These are phyloP conservation scores for Scylla paramamosain DNA, from an alignment of 1,140 invertebrate species.

Conservation along the genomic window DNA sequence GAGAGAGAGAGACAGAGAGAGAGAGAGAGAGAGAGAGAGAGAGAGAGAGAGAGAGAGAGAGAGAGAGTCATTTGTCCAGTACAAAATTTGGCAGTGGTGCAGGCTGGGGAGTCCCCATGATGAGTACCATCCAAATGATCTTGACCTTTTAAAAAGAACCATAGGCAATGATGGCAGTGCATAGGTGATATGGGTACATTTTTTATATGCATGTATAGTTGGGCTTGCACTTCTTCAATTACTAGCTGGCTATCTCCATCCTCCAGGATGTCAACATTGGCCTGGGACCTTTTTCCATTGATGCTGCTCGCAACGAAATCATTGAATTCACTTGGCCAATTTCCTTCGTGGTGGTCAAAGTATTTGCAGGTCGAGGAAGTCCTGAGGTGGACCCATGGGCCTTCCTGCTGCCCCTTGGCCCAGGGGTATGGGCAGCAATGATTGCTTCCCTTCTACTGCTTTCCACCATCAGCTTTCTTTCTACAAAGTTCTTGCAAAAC, in stretches of 20 bases:
- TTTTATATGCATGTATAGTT: too few species aligned
- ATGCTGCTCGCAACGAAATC: background rate
- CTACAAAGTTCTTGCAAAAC: background rate
- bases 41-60: too few species aligned
- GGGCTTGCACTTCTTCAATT: too few species aligned
- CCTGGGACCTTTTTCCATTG: background rate
- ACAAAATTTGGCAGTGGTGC: too few species aligned
- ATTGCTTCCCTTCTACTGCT: background rate
- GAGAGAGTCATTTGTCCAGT: too few species aligned
- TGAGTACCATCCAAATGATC: too few species aligned
- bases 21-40: too few species aligned
- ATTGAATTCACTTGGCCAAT: conserved; percentile 36
- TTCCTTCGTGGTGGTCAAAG: background rate
- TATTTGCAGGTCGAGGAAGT: background rate
- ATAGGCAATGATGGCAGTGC: too few species aligned
- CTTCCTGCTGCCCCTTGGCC: background rate
- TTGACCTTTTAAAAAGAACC: too few species aligned
- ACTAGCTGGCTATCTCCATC: background rate
- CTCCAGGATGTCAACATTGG: conserved; percentile 16
- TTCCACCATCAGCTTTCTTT: background rate
- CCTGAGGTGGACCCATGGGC: conserved; percentile 34
- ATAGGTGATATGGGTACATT: too few species aligned
- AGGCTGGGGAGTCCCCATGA: too few species aligned
- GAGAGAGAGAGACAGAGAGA: too few species aligned
- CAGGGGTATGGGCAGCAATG: background rate